Conservation (phyloP, 2,888 invertebrate species). For the Podabrus alpinus region DNA sequence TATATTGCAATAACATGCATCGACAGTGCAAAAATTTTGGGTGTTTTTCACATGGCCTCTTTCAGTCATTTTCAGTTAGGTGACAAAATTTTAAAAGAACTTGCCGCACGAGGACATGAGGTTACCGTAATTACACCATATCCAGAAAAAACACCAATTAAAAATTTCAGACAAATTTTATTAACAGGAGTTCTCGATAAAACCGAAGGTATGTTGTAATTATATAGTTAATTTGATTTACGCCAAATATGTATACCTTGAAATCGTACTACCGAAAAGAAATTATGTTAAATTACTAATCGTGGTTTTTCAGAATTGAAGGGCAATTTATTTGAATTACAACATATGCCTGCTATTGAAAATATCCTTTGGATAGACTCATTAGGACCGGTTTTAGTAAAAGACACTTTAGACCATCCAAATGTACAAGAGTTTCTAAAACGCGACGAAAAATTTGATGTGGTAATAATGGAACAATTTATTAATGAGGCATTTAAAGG, state of each 20-base stretch:
- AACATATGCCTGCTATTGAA: not conserved
- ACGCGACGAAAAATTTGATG: slow-evolving; percentile 44
- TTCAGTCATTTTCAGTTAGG: slow-evolving; percentile 42
- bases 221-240: not conserved
- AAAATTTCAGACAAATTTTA: slow-evolving; percentile 43
- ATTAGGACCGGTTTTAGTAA: not conserved
- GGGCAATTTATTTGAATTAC: not conserved
- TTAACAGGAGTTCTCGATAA: not conserved
- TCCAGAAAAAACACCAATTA: slow-evolving; percentile 43
- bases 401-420: slow-evolving; percentile 18
- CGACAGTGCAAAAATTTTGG: slow-evolving; percentile 18
- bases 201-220: slow-evolving; percentile 4
- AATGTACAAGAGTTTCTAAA: slow-evolving; percentile 30
- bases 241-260: too few relatives aligned
- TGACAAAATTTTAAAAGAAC: slow-evolving; percentile 38
- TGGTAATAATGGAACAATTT: slow-evolving; percentile 52
- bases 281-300: not conserved
- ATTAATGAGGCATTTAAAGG: slow-evolving; percentile 55
- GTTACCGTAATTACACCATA: slow-evolving; percentile 47
- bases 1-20: not conserved
- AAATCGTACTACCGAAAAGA: too few relatives aligned
- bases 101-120: slow-evolving; percentile 52
- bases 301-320: not conserved
- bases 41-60: slow-evolving; percentile 18
- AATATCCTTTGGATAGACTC: not conserved